Percentiles rank a stretch among this genome's conserved stretches.
Evolutionary conservation across 1,140 invertebrate genomes (phyloP).

Genomic region (Stegodyphus dumicola): DNA sequence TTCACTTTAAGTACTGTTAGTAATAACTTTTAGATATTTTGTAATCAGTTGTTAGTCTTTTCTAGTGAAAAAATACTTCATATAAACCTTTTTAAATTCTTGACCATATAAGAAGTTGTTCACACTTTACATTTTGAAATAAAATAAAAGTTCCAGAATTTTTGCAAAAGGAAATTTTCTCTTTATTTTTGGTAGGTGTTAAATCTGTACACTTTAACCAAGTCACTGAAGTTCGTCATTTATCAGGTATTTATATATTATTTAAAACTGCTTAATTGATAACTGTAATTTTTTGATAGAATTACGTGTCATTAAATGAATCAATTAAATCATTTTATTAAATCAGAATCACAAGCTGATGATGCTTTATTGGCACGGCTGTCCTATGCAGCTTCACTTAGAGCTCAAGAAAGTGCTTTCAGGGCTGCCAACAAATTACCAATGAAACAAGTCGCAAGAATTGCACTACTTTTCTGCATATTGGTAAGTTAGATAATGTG

Average conservation of each 20-base stretch:
- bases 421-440: constrained; percentile 78
- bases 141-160: too few relatives aligned
- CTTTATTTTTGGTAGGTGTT: constrained; percentile 34
- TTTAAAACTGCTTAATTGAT: not conserved
- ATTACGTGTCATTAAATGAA: not conserved
- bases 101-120: too few relatives aligned
- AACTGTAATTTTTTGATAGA: not conserved
- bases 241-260: constrained; percentile 66
- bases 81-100: too few relatives aligned
- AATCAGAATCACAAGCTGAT: constrained; percentile 79
- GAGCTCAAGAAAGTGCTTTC: constrained; percentile 77
- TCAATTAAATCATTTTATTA: not conserved
- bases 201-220: constrained; percentile 81
- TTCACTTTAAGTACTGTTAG: too few relatives aligned
- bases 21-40: too few relatives aligned
- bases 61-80: too few relatives aligned
- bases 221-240: constrained; percentile 77
- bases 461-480: constrained; percentile 82
- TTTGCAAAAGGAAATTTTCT: too few relatives aligned
- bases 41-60: too few relatives aligned
- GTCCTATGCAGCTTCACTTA: constrained; percentile 82
- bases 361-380: constrained; percentile 85
- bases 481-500: constrained; percentile 73
- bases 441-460: constrained; percentile 77
- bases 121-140: too few relatives aligned